Evolutionary conservation across 2,888 invertebrate genomes (phyloP).

Genomic region (Ormyrus nitidulus): DNA sequence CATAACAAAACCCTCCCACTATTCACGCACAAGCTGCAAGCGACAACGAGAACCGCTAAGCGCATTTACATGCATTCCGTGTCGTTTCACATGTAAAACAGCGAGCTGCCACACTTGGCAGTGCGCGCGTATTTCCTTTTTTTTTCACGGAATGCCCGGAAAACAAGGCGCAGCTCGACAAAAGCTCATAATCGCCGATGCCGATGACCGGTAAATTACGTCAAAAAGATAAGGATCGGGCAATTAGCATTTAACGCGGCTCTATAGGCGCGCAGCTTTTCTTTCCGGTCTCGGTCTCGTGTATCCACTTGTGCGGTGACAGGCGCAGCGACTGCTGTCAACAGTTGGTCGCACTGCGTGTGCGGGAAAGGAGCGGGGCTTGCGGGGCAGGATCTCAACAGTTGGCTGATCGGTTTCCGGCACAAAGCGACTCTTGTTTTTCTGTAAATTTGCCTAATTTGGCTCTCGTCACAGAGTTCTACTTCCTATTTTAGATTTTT

Average conservation of each 20-base stretch:
- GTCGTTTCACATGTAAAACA: slow-evolving; percentile 3
- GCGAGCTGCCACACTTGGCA: background rate
- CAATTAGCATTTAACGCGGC: slow-evolving; percentile 35
- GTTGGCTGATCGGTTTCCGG: slow-evolving; percentile 26
- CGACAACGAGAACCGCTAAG: background rate
- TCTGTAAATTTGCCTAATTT: slow-evolving; percentile 28
- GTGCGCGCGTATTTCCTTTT: background rate
- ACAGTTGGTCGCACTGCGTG: slow-evolving; percentile 18
- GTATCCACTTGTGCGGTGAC: slow-evolving; percentile 36
- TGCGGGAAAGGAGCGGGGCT: background rate
- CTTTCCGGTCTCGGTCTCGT: background rate
- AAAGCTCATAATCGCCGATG: slow-evolving; percentile 1
- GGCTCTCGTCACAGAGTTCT: background rate
- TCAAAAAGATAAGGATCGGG: slow-evolving; percentile 25
- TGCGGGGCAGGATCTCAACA: background rate
- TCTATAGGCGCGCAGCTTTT: background rate
- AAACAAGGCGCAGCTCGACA: background rate
- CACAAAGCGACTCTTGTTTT: background rate
- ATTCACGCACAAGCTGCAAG: too few species aligned
- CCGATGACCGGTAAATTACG: slow-evolving; percentile 28
- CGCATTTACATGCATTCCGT: slow-evolving; percentile 6
- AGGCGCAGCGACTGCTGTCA: slow-evolving; percentile 34
- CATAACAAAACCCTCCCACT: too few species aligned
- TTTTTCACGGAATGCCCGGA: slow-evolving; percentile 3
- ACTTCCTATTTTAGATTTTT: background rate